phyloP scores from a whole-genome alignment of 2,797 vertebrate genomes.

The Numenius phaeopus region DNA sequence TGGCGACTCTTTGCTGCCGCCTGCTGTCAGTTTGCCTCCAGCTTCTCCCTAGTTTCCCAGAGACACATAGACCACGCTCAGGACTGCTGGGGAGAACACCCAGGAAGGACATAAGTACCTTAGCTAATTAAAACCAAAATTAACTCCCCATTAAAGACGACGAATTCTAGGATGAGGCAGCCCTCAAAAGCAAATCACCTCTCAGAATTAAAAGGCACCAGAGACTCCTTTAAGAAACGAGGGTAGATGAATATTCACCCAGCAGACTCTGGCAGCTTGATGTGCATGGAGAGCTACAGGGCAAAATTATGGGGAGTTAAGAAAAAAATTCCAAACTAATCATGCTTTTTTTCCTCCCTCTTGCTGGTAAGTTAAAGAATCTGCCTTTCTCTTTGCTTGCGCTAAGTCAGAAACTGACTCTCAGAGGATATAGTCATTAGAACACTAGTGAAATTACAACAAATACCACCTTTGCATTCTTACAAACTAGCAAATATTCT shows the following conservation, averaged over 20 bases:
- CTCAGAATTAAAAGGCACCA: neutral
- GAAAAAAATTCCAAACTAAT: neutral
- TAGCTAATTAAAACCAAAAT: neutral
- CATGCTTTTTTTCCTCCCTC: neutral
- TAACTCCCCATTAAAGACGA: neutral
- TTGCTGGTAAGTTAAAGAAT: neutral
- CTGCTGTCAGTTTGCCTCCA: neutral
- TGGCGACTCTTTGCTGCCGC: slow-evolving; percentile 39
- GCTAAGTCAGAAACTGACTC: neutral
- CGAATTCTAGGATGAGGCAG: neutral
- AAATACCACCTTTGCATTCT: neutral
- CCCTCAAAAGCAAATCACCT: neutral
- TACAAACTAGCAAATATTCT: neutral
- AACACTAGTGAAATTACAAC: slow-evolving; percentile 52
- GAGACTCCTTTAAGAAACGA: neutral
- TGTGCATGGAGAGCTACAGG: neutral
- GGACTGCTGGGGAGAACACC: neutral
- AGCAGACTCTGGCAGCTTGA: neutral
- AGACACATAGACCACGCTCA: neutral
- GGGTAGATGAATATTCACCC: neutral
- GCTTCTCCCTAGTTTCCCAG: neutral
- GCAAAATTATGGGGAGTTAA: neutral
- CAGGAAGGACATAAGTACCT: neutral
- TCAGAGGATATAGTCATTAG: neutral
- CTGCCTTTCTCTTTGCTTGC: neutral